A percentile compares a stretch with the other conserved stretches of the same genome.
These are phyloP conservation scores for Myotis davidii DNA, from an alignment of 2,113 vertebrate species.

Conservation along the genomic window DNA sequence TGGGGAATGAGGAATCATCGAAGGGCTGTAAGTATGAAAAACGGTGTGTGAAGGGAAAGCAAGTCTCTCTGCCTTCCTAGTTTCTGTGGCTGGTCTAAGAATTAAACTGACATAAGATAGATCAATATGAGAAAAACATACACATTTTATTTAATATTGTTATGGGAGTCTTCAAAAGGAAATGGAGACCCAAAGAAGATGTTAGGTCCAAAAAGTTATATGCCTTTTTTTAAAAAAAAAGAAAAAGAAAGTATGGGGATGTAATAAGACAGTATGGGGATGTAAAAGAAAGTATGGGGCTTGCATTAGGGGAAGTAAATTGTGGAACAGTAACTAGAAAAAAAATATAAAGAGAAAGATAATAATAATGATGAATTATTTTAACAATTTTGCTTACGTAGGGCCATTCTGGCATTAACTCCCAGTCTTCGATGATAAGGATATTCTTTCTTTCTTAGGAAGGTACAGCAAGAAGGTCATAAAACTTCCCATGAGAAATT, in stretches of 20 bases:
- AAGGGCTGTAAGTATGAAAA: not conserved
- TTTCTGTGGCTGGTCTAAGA: not conserved
- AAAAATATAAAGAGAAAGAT: not conserved
- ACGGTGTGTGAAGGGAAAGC: not conserved
- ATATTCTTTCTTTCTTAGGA: not conserved
- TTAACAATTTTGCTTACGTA: not conserved
- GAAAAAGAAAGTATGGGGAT: not conserved
- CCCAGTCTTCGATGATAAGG: not conserved
- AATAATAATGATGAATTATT: not conserved
- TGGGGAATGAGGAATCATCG: not conserved
- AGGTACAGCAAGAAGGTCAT: not conserved
- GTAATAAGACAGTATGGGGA: not conserved
- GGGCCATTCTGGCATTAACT: not conserved
- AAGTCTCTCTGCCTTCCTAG: not conserved
- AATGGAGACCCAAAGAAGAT: not conserved
- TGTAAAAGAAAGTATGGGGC: not conserved
- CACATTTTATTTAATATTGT: not conserved
- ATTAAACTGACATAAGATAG: not conserved
- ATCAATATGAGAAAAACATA: not conserved
- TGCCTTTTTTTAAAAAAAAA: not conserved
- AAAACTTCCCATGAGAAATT: not conserved
- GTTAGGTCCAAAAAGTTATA: not conserved
- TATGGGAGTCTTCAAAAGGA: not conserved
- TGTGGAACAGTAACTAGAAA: not conserved
- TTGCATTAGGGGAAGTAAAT: not conserved